phyloP scores from a whole-genome alignment of 1,140 invertebrate genomes.

The Eumaeus atala region DNA sequence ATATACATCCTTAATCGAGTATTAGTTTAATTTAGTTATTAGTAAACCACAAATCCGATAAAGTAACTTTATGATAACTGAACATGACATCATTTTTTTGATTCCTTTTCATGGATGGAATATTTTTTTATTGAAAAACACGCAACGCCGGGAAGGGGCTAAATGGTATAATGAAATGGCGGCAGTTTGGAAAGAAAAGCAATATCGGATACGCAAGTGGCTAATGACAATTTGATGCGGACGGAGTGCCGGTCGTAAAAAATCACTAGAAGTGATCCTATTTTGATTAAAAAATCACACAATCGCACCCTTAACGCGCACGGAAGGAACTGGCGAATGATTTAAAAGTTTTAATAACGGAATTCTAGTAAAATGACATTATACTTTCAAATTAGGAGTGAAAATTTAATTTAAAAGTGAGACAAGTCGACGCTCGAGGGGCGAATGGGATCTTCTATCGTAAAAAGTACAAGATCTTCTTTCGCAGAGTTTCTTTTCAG shows the following conservation, averaged over 20 bases:
- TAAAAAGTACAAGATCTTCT: slow-evolving; percentile 72
- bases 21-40: too few relatives aligned
- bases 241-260: slow-evolving; percentile 65
- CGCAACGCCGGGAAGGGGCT: slow-evolving; percentile 29
- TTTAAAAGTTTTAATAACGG: slow-evolving; percentile 76
- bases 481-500: slow-evolving; percentile 70
- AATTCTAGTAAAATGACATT: slow-evolving; percentile 75
- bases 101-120: too few relatives aligned
- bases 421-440: slow-evolving; percentile 67
- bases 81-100: too few relatives aligned
- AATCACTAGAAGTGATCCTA: slow-evolving; percentile 70
- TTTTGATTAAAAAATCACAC: slow-evolving; percentile 74
- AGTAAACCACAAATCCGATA: too few relatives aligned
- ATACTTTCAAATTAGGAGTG: slow-evolving; percentile 76
- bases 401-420: slow-evolving; percentile 76
- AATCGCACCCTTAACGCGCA: slow-evolving; percentile 50
- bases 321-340: slow-evolving; percentile 68
- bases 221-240: slow-evolving; percentile 70
- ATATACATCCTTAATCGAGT: too few relatives aligned
- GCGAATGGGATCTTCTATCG: slow-evolving; percentile 65
- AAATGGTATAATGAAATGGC: slow-evolving; percentile 63
- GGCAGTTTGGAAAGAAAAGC: slow-evolving; percentile 65
- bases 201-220: slow-evolving; percentile 69
- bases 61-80: too few relatives aligned
- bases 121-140: neutral